phyloP scores from a whole-genome alignment of 2,888 invertebrate genomes.

The Ichneumoninae sp. region DNA sequence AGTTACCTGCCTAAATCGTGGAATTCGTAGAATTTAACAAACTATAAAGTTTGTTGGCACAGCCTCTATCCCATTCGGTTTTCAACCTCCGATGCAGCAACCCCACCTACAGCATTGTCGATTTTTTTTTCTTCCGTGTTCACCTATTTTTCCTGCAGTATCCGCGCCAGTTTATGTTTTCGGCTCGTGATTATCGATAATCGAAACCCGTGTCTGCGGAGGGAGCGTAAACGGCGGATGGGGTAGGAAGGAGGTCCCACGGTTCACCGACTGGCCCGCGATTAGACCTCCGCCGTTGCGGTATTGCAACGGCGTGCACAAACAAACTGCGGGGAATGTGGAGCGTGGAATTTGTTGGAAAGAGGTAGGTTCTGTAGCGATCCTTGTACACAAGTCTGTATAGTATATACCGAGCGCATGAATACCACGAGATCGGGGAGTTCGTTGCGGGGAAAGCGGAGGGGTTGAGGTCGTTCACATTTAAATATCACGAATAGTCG shows the following conservation, averaged over 20 bases:
- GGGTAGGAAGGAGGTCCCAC: constrained; percentile 42
- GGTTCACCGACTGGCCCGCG: constrained; percentile 64
- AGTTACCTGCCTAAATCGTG: constrained; percentile 59
- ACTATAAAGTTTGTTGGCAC: constrained; percentile 67
- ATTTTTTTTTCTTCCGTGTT: constrained; percentile 33
- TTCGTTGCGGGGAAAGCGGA: constrained; percentile 19
- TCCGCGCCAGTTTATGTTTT: constrained; percentile 43
- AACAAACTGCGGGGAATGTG: constrained; percentile 57
- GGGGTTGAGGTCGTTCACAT: constrained; percentile 60
- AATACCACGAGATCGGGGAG: constrained; percentile 36
- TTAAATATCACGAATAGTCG: constrained; percentile 67
- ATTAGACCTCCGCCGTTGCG: constrained; percentile 54
- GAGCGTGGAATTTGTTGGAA: constrained; percentile 25
- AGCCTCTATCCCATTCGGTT: constrained; percentile 22
- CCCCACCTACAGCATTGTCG: constrained; percentile 53
- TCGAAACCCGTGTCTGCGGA: constrained; percentile 64
- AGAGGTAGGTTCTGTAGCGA: constrained; percentile 28
- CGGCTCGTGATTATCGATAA: constrained; percentile 66
- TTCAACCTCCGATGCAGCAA: constrained; percentile 52
- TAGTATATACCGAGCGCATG: background rate
- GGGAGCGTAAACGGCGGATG: background rate
- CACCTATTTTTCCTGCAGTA: constrained; percentile 38
- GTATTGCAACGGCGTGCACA: constrained; percentile 50
- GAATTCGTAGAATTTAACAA: constrained; percentile 66
- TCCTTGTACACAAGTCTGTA: constrained; percentile 31